Evolutionary conservation across 2,888 invertebrate genomes (phyloP), one percentile per base, ranked within the genome.

Genomic region (Polyploca ridens): DNA sequence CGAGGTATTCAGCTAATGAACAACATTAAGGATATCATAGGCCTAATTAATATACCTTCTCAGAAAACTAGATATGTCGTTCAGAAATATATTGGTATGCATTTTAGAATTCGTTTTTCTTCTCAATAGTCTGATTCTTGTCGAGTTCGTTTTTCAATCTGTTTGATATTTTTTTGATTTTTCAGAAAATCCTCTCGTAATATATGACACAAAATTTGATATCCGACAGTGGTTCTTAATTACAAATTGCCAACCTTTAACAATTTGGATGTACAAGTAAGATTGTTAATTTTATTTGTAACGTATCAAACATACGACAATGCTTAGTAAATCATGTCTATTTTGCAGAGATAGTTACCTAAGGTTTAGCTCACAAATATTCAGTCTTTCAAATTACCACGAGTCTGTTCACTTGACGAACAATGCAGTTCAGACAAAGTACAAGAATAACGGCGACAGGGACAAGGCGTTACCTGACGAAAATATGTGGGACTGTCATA

Each of bases 191-290:
- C 99, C 99, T 0, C 91, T 99, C 63, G 95, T 98, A 61, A 96
- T 99, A 72, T 97, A 98, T 90, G 95, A 97, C 80, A 98, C 98
- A 1, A 99, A 99, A 92, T 99, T 99, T 86, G 99, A 99, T 89
- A 98, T 99, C 75, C 95, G 99, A 6, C 99, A 99, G 89, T 99
- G 99, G 99, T 99, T 99, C 90, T 92, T 99, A 70, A 96, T 99
- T 35, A 98, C 98, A 0, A 97, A 97, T 85, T 97, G 98, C 81
- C 97, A 98, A 83, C 99, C 99, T 0, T 90, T 99, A 46, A 97
- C 97, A 0, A 96, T 99, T 69, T 99, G 98, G 98, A 96, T 99
- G 94, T 99, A 98, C 94, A 97, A 97, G 97, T 97, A 94, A 87
- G 88, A 62, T 54, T 33, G 63, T 54, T 8, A 33, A 59, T 66